Conservation (phyloP, 2,113 vertebrate genomes). For the Ptilorrhoa leucosticta region DNA sequence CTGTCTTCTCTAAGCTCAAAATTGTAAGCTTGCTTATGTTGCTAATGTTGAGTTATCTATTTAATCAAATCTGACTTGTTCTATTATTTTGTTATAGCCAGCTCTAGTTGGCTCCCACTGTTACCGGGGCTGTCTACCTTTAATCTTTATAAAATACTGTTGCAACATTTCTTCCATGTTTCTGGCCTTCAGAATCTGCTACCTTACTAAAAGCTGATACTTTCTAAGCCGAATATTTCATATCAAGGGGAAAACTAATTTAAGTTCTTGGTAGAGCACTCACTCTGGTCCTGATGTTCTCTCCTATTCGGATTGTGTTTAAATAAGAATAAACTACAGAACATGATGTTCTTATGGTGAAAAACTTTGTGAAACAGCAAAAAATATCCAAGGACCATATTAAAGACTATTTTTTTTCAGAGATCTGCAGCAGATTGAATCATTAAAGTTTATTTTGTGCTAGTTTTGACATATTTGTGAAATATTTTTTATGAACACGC, state of each 20-base stretch:
- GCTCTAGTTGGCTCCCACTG: background rate
- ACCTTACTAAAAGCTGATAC: background rate
- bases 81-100: background rate
- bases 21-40: background rate
- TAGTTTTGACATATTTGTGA: background rate
- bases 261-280: background rate
- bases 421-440: background rate
- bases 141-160: conserved; percentile 1
- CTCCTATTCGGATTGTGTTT: background rate
- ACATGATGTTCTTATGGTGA: background rate
- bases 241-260: background rate
- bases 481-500: background rate
- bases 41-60: background rate
- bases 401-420: background rate
- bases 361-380: background rate
- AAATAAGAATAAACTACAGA: background rate
- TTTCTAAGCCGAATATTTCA: background rate
- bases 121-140: background rate
- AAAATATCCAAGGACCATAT: background rate
- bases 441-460: background rate
- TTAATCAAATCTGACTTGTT: background rate
- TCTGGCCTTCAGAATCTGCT: background rate
- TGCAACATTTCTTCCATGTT: background rate
- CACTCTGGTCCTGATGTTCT: background rate
- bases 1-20: background rate